Evolutionary conservation across 1,140 invertebrate genomes (phyloP).

Genomic region (Araneus ventricosus): DNA sequence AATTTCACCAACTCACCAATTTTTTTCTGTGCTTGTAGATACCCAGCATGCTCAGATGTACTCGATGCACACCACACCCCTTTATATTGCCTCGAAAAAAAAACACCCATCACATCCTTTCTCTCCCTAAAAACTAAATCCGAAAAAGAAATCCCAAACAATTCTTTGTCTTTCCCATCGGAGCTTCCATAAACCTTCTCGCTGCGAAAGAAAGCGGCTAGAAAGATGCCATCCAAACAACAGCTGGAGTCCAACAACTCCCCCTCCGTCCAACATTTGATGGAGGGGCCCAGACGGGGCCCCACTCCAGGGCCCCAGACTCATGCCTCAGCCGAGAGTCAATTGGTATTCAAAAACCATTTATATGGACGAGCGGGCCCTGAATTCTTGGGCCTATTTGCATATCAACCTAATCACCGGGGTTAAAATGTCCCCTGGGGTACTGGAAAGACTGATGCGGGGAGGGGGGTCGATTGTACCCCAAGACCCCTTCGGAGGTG

Average conservation of each 20-base stretch:
- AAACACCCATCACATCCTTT: background rate
- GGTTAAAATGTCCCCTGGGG: constrained; percentile 61
- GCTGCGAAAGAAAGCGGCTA: background rate
- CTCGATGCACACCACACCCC: too few species aligned
- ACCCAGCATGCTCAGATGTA: too few species aligned
- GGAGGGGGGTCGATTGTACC: background rate
- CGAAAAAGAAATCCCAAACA: constrained; percentile 8
- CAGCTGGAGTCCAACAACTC: constrained; percentile 40
- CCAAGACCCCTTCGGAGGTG: constrained; percentile 23
- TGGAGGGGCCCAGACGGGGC: constrained; percentile 29
- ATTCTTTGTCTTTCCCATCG: constrained; percentile 9
- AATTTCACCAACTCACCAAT: too few species aligned
- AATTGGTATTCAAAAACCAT: constrained; percentile 64
- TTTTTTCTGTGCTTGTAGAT: too few species aligned
- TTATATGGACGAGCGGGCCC: constrained; percentile 57
- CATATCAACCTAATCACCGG: constrained; percentile 57
- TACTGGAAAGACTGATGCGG: constrained; percentile 37
- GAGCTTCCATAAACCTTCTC: background rate
- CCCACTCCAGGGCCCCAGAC: background rate
- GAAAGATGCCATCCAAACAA: constrained; percentile 52
- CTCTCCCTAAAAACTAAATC: background rate
- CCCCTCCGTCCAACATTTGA: constrained; percentile 28
- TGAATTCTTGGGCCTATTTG: constrained; percentile 33
- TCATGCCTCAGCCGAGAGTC: constrained; percentile 50
- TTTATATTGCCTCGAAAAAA: background rate